phyloP scores from a whole-genome alignment of 2,888 invertebrate species.

The Apoda limacodes region DNA sequence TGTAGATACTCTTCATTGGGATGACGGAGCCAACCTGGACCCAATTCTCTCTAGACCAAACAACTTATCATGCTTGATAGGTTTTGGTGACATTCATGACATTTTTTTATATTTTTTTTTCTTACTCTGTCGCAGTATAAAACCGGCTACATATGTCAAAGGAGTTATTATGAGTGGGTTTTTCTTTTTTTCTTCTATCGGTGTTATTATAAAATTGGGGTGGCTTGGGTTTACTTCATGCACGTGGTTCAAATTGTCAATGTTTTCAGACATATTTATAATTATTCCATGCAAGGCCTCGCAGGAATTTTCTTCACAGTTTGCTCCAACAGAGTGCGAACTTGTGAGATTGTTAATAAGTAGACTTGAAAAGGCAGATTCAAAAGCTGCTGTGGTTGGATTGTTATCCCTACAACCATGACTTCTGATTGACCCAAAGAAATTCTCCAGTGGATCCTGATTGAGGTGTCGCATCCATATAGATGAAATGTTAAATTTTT shows the following conservation, averaged over 20 bases:
- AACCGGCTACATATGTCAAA: slow-evolving; percentile 16
- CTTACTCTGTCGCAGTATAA: slow-evolving; percentile 15
- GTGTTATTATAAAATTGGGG: slow-evolving; percentile 3
- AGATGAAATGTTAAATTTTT: slow-evolving; percentile 9
- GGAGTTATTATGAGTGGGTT: slow-evolving; percentile 9
- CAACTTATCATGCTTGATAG: no score
- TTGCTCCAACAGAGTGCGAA: slow-evolving; percentile 19
- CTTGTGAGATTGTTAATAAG: slow-evolving; percentile 16
- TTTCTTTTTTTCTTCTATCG: slow-evolving; percentile 7
- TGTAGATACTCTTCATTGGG: no score
- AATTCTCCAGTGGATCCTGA: slow-evolving; percentile 22
- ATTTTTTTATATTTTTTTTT: slow-evolving; percentile 16
- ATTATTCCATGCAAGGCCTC: slow-evolving; percentile 3
- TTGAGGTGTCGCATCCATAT: slow-evolving; percentile 23
- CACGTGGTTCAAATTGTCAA: no score
- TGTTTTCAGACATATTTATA: no score
- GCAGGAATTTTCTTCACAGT: slow-evolving; percentile 16
- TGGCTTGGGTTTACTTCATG: not conserved
- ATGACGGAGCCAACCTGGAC: no score
- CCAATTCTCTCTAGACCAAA: no score
- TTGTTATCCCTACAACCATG: slow-evolving; percentile 18
- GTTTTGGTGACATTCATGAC: slow-evolving; percentile 10
- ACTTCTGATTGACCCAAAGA: slow-evolving; percentile 20
- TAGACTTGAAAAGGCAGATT: slow-evolving; percentile 12
- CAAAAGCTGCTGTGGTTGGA: slow-evolving; percentile 14